These are phyloP conservation scores for Tangara arthus DNA, from an alignment of 2,797 vertebrate genomes.

Conservation along the genomic window DNA sequence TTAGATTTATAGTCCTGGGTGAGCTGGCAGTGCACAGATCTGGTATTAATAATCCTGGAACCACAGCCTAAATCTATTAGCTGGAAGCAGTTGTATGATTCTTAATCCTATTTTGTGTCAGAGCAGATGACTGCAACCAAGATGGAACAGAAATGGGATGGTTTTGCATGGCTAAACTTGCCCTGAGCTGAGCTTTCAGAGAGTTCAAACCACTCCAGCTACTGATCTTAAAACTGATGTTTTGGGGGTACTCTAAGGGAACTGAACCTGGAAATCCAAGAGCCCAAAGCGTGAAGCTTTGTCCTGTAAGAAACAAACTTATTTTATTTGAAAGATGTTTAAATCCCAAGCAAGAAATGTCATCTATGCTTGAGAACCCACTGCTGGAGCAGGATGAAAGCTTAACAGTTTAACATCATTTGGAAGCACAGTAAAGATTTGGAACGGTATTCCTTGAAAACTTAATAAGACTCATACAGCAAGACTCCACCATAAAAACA, in stretches of 20 bases:
- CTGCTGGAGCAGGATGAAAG: not conserved
- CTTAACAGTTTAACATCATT: not conserved
- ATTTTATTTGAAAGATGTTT: not conserved
- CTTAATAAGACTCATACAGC: not conserved
- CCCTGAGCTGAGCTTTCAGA: not conserved
- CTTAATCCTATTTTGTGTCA: constrained; percentile 66
- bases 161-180: not conserved
- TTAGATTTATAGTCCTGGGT: constrained; percentile 59
- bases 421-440: not conserved
- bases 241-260: not conserved
- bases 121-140: constrained; percentile 42
- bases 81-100: constrained; percentile 55
- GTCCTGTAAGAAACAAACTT: not conserved
- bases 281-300: not conserved
- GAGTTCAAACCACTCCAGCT: not conserved
- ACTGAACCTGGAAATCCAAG: not conserved
- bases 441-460: constrained; percentile 2
- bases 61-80: constrained; percentile 61
- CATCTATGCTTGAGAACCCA: not conserved
- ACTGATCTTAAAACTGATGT: not conserved
- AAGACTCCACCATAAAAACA: not conserved
- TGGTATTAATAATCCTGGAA: constrained; percentile 61
- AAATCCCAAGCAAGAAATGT: not conserved
- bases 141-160: not conserved
- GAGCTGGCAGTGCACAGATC: constrained; percentile 57